A percentile compares a stretch with the other conserved stretches of the same genome.
Evolutionary conservation across 2,888 invertebrate species (phyloP).

Genomic region (Plebejus anna): DNA sequence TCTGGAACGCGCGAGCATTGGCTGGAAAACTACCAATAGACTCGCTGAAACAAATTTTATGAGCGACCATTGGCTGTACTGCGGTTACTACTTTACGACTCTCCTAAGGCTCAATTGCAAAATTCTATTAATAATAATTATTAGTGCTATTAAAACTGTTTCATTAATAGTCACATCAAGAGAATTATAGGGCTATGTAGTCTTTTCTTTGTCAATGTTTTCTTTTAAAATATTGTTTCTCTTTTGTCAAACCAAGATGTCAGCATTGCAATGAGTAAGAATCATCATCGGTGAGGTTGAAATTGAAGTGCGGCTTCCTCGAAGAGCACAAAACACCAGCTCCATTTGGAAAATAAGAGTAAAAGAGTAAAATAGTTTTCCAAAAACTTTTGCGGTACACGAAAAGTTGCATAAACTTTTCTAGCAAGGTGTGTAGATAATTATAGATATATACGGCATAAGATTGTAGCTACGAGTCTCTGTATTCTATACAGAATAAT

Average conservation of each 20-base stretch:
- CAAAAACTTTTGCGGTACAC: too few species aligned
- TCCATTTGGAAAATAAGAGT: too few species aligned
- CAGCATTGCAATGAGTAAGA: not conserved
- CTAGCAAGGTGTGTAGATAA: not conserved
- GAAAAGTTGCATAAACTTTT: not conserved
- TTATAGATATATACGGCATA: too few species aligned
- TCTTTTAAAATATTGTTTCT: too few species aligned
- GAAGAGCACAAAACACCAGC: too few species aligned
- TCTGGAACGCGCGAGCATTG: constrained; percentile 66
- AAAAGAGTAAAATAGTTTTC: too few species aligned
- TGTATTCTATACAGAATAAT: not conserved
- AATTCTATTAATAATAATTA: constrained; percentile 72
- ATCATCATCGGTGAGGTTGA: not conserved
- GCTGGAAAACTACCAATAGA: constrained; percentile 65
- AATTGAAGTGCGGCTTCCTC: too few species aligned
- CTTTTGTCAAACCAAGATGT: too few species aligned
- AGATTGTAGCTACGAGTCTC: too few species aligned
- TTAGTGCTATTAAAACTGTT: not conserved
- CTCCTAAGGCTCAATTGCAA: constrained; percentile 74
- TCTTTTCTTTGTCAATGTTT: not conserved
- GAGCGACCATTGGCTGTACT: constrained; percentile 63
- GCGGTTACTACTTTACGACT: constrained; percentile 75
- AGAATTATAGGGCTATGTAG: not conserved
- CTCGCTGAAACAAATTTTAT: constrained; percentile 67
- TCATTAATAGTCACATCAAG: not conserved